Base-by-base conservation (phyloP, 2,113 vertebrate species). In the Trichechus manatus region DNA sequence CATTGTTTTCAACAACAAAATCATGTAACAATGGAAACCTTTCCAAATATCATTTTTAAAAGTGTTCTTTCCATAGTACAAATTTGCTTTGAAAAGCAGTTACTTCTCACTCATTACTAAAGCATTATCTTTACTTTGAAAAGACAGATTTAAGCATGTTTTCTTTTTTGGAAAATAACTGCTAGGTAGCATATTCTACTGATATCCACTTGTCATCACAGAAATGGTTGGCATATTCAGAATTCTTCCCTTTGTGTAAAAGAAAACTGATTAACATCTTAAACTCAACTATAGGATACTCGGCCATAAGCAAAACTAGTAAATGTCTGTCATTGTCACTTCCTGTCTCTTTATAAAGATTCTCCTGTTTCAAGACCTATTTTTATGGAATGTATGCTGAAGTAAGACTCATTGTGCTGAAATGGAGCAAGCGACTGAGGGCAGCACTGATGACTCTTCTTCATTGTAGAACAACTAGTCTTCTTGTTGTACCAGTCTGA, bases 81-180 rank as follows among this genome's bases (percentile, higher is more conserved):
- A 66, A 2, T 82, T 82, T 47, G 33, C 14, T 95, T 93, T 93
- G 66, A 96, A 86, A 93, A 94, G n/a, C 33, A 72, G 36, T 85
- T 89, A 44, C 59, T 88, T 90, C 50, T 87, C 11, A 56, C 15
- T 56, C 53, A 13, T 56, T 56, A 56, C 13, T 56, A 56, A 56
- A 56, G 13, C 3, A 33, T 25, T 82, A 29, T 53, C 63, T 86
- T 91, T 96, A 81, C 36, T 91, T 94, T 72, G 42, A 81, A 95
- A 95, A 88, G 39, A n/a, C 44, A 90, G 79, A 64, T 74, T 74
- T 63, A 70, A 56, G 15, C 74, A 10, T 92, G 22, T 77, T 75
- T 85, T 68, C 3, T 56, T 66, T 91, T 90, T 75, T 39, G 81
- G 78, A 84, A 56, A 74, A 70, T 56, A 86, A 5, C 87, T 89